A percentile compares a stretch with the other conserved stretches of the same genome.
Conservation (phyloP, 2,113 vertebrate genomes). For the Sarotherodon lohbergeri region DNA sequence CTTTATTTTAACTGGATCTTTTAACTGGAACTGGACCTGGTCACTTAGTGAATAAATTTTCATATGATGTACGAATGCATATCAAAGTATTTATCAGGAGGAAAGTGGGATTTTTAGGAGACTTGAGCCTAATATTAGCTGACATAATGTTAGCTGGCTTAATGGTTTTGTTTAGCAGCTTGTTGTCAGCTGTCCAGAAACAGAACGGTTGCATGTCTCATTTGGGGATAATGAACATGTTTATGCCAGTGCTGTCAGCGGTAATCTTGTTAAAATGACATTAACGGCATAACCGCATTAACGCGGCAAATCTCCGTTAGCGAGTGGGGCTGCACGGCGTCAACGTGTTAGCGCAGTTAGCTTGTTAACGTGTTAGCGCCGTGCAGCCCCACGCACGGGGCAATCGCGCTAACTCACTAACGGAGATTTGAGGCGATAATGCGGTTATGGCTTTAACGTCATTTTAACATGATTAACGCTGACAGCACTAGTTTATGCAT, state of each 20-base stretch:
- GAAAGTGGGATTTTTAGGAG: not conserved
- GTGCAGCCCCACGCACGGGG: not conserved
- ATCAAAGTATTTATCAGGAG: not conserved
- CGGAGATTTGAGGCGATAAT: not conserved
- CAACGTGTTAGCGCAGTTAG: not conserved
- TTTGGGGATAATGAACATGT: not conserved
- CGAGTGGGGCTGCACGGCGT: not conserved
- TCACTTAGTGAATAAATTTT: not conserved
- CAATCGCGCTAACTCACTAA: not conserved
- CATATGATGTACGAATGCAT: not conserved
- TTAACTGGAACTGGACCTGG: not conserved
- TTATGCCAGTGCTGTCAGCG: not conserved
- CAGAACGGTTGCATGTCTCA: not conserved
- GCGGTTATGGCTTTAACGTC: not conserved
- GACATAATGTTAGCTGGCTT: not conserved
- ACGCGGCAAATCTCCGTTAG: rapidly evolving
- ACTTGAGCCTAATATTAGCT: not conserved
- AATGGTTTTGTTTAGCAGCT: not conserved
- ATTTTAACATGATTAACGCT: not conserved
- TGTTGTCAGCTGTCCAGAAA: not conserved
- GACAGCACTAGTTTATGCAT: not conserved
- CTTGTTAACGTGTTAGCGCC: not conserved
- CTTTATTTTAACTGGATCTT: not conserved
- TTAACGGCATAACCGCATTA: not conserved
- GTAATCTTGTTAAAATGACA: not conserved